Evolutionary conservation across 2,888 invertebrate species (phyloP), one percentile per base, ranked within the genome.

Genomic region (Sisyra nigra): DNA sequence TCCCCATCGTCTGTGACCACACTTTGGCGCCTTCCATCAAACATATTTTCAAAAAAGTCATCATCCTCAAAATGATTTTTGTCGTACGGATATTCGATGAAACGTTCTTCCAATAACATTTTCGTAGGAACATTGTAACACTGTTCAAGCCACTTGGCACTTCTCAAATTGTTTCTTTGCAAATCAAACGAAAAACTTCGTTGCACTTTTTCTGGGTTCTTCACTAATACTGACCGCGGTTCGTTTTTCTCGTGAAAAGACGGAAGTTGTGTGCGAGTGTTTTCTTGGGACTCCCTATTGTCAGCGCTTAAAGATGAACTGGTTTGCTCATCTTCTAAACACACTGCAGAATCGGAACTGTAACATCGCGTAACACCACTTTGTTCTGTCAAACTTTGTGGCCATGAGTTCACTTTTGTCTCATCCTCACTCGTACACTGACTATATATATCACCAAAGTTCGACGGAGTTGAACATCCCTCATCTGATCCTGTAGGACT

Each of bases 61-160:
- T 53, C 57, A 47, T 57, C 58, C 32, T 71, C 71, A 51, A 63
- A 62, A 47, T 67, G 56, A 52, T 71, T 60, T 42, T 62, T 54
- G 38, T 65, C 63, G 14, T 64, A 55, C 2, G 68, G 66, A 45
- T 65, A 63, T 35, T 68, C 66, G 2, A 72, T 67, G 39, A 62
- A 66, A 17, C 71, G 65, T 56, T 65, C 77, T 63, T 65, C 76
- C 55, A 67, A 68, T 56, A 65, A 66, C 57, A 67, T 77, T 44
- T 53, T 57, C 44, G 62, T 61, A 8, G 62, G 63, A 24, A 63
- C 61, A 46, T 53, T 59, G 3, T 53, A 43, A 29, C 38, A 38
- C 11, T 43, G 43, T 17, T 43, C 43, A 8, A 43, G 19, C 43
- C 43, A 43, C 38, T 37, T 43, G 15, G 30, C 43, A 19, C 37